phyloP scores from a whole-genome alignment of 2,797 vertebrate species.

The Takifugu ocellatus region DNA sequence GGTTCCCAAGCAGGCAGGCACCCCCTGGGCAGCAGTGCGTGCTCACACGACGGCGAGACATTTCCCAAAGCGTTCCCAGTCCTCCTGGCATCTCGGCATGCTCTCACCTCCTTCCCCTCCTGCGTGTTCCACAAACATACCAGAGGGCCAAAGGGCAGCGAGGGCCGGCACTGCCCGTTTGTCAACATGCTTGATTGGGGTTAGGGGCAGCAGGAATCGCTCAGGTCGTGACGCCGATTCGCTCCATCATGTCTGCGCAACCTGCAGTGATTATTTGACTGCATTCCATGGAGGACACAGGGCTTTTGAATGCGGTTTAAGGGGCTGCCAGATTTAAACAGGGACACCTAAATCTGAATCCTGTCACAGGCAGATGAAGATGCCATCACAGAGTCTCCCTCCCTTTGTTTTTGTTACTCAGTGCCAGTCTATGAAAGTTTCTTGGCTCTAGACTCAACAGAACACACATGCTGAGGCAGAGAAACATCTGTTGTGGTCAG shows the following conservation, averaged over 20 bases:
- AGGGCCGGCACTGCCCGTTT: conserved; percentile 41
- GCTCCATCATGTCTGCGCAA: conserved; percentile 37
- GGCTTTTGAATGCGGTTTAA: conserved; percentile 41
- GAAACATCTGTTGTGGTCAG: conserved; percentile 75
- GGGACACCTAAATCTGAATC: conserved; percentile 42
- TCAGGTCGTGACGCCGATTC: conserved; percentile 38
- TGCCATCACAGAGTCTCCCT: conserved; percentile 48
- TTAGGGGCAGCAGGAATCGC: conserved; percentile 12
- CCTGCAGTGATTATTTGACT: conserved; percentile 42
- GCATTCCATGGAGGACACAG: conserved; percentile 30
- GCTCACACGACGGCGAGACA: conserved; percentile 71
- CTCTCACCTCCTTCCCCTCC: conserved; percentile 58
- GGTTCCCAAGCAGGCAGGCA: conserved; percentile 62
- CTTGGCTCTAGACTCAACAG: conserved; percentile 73
- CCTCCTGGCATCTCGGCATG: conserved; percentile 64
- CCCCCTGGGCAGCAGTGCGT: conserved; percentile 60
- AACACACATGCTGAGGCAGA: conserved; percentile 67
- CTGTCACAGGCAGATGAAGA: conserved; percentile 51
- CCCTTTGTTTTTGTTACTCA: conserved; percentile 62
- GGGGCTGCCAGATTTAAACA: conserved; percentile 42
- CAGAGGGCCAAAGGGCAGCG: conserved; percentile 54
- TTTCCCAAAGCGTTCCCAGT: conserved; percentile 74
- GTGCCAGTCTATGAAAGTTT: conserved; percentile 66
- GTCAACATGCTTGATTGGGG: conserved; percentile 41
- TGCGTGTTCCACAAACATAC: conserved; percentile 63